phyloP scores from a whole-genome alignment of 2,797 vertebrate genomes.

The Leptatherina wallacei region DNA sequence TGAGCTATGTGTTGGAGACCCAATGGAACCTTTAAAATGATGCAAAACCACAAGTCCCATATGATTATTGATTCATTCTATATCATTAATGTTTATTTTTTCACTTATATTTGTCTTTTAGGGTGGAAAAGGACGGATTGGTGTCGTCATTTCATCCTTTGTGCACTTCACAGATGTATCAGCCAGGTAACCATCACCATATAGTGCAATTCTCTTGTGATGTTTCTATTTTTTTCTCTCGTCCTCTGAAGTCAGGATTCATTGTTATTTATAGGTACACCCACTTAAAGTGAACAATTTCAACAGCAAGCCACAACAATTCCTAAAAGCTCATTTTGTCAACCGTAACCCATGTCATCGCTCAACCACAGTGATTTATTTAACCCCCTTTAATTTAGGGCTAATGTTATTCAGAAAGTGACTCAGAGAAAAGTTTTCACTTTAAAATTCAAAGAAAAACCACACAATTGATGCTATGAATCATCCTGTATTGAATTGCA shows the following conservation, averaged over 20 bases:
- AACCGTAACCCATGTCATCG: conserved; percentile 41
- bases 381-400: conserved; percentile 32
- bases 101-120: conserved; percentile 60
- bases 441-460: conserved; percentile 49
- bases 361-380: conserved; percentile 35
- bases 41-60: conserved; percentile 5
- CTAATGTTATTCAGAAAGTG: conserved; percentile 65
- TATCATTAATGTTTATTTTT: conserved; percentile 4
- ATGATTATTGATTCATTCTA: conserved; percentile 37
- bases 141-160: conserved; percentile 94
- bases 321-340: conserved; percentile 13
- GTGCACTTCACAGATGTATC: conserved; percentile 95
- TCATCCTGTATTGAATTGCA: conserved; percentile 67
- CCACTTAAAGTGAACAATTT: conserved; percentile 12
- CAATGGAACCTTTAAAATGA: background rate
- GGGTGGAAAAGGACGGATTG: conserved; percentile 95
- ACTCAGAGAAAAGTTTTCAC: conserved; percentile 44
- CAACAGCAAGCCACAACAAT: conserved; percentile 42
- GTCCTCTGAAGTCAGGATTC: conserved; percentile 9
- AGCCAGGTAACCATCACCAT: conserved; percentile 86
- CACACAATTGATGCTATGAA: conserved; percentile 59
- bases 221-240: conserved; percentile 11
- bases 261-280: background rate
- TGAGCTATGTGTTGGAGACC: background rate
- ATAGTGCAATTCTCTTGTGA: conserved; percentile 5